Base-by-base conservation (phyloP, 2,113 vertebrate genomes). In the Ceratotherium simum region DNA sequence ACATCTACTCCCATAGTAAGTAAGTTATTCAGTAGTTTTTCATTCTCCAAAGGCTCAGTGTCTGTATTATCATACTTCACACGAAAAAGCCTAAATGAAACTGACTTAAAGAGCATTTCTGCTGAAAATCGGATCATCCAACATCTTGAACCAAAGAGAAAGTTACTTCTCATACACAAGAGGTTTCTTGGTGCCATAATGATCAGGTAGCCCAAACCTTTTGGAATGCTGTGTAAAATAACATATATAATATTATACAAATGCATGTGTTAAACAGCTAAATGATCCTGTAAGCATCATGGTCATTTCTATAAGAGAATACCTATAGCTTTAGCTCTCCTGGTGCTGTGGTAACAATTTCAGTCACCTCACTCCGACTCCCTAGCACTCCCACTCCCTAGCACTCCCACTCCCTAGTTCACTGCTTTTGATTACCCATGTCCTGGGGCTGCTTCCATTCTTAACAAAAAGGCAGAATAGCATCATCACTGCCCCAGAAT, bases 1-100 rank as follows among this genome's bases (percentile, higher is more conserved):
- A 99, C n/a, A 88, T 99, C 98, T 58, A 99, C 99, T n/a, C 99
- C 99, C 97, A 99, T 83, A 1, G 87, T 83, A n/a, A 98, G 79
- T 46, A 99, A 89, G 81, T 97, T 99, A 62, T 98, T 98, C 80
- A 99, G 54, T 65, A 99, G 91, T 33, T 97, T 98, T 60, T 96
- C 36, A 70, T 99, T 99, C 78, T 99, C 97, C 20, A 18, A 48
- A 90, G 83, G 33, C 4, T 96, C 58, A 5, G 8, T n/a, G 16
- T 75, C 39, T 29, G 5, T 8, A 48, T 89, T 48, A 91, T 10
- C 5, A 96, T n/a, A 58, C 33, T 96, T 98, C 79, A 96, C 67
- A 73, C 92, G 42, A 76, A 96, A 96, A 67, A 93, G 91, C 27
- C 98, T 91, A 82, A 33, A 62, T 56, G 92, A 72, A 85, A 91